Evolutionary conservation across 2,113 vertebrate genomes (phyloP).

Genomic region (Tychaedon coryphoeus): DNA sequence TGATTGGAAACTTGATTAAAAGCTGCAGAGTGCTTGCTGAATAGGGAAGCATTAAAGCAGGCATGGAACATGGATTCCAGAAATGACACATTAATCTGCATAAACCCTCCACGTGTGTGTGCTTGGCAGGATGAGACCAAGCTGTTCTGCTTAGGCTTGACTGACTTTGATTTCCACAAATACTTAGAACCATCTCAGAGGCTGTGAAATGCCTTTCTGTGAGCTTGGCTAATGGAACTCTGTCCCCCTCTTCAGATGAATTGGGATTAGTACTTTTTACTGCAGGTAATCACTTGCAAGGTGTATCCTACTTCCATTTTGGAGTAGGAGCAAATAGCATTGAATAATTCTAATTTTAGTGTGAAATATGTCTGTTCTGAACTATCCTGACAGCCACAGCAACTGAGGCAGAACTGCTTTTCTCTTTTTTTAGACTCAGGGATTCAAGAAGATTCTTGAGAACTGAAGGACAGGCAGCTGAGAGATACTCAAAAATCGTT

Average conservation of each 20-base stretch:
- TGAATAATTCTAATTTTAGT: neutral
- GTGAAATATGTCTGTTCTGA: neutral
- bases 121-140: neutral
- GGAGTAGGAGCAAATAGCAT: neutral
- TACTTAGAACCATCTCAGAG: neutral
- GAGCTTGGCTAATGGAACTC: neutral
- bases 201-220: neutral
- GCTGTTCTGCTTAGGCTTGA: neutral
- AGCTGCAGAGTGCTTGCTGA: neutral
- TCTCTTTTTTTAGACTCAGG: neutral
- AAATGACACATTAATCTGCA: neutral
- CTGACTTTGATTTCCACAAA: neutral
- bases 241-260: neutral
- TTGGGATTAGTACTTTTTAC: neutral
- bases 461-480: neutral
- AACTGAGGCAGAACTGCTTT: neutral
- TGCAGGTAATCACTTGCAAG: neutral
- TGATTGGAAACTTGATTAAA: slow-evolving; percentile 7
- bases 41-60: neutral
- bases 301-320: neutral
- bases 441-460: neutral
- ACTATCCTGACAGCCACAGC: neutral
- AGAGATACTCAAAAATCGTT: neutral
- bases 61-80: neutral
- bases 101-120: neutral